Evolutionary conservation across 2,888 invertebrate genomes (phyloP).

Genomic region (Aquatica leii): DNA sequence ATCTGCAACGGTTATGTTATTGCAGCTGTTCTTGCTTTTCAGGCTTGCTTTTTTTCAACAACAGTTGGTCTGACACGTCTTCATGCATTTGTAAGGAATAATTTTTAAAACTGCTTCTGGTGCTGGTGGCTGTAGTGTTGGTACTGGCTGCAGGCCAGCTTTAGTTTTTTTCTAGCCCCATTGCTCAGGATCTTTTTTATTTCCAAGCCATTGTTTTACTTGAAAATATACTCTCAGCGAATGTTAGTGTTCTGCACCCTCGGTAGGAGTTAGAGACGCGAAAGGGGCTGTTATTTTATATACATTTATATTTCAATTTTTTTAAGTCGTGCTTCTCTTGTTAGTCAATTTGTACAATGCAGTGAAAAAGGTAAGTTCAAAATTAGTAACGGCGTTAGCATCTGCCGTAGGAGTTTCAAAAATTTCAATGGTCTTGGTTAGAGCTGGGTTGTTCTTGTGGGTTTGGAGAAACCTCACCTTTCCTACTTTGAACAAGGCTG

Average conservation of each 20-base stretch:
- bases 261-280: neutral
- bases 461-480: neutral
- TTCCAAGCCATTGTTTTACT: constrained; percentile 2
- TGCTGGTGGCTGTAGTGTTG: too few species aligned
- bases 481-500: neutral
- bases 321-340: neutral
- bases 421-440: constrained; percentile 3
- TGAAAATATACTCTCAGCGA: neutral
- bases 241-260: too few species aligned
- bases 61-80: too few species aligned
- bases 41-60: too few species aligned
- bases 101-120: too few species aligned
- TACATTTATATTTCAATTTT: neutral
- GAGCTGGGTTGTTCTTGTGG: neutral
- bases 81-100: too few species aligned
- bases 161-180: constrained; percentile 1
- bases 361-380: neutral
- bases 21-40: too few species aligned
- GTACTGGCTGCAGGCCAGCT: neutral
- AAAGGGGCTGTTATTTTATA: neutral
- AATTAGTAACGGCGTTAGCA: neutral
- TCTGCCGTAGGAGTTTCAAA: neutral
- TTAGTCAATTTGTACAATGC: neutral
- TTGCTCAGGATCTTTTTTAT: neutral
- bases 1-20: too few species aligned